Conservation (phyloP, 92 coral and sea anemone genomes). For the Meandrina meandrites region DNA sequence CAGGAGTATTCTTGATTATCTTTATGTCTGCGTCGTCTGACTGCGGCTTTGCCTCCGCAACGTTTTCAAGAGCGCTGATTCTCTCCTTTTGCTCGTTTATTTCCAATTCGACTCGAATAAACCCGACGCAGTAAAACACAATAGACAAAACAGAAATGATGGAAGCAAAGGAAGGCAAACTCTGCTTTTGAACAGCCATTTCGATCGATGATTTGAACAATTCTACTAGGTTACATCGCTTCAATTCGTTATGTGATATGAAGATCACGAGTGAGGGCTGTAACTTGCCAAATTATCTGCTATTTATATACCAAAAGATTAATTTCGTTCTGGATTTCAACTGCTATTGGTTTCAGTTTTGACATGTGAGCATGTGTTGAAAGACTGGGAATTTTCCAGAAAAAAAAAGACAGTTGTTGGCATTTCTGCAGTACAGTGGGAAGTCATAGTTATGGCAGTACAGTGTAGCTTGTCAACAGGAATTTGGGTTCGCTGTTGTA, state of each 20-base stretch:
- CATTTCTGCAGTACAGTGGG: not conserved
- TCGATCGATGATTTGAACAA: not conserved
- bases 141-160: constrained; percentile 6
- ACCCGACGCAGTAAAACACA: constrained; percentile 6
- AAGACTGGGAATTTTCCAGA: not conserved
- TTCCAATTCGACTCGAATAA: not conserved
- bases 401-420: not conserved
- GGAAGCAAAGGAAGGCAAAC: constrained; percentile 2
- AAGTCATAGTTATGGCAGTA: no score
- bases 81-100: not conserved
- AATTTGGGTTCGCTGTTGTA: not conserved
- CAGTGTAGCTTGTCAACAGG: not conserved
- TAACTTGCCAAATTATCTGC: not conserved
- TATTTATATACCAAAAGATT: not conserved
- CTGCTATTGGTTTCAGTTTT: not conserved
- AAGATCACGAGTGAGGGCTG: not conserved
- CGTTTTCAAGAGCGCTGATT: not conserved
- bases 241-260: not conserved
- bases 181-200: constrained; percentile 7
- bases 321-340: not conserved
- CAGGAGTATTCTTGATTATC: no score
- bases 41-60: not conserved
- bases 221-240: not conserved
- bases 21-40: not conserved
- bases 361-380: not conserved